Conservation (phyloP, 2,888 invertebrate species). For the Phytoseiulus persimilis region DNA sequence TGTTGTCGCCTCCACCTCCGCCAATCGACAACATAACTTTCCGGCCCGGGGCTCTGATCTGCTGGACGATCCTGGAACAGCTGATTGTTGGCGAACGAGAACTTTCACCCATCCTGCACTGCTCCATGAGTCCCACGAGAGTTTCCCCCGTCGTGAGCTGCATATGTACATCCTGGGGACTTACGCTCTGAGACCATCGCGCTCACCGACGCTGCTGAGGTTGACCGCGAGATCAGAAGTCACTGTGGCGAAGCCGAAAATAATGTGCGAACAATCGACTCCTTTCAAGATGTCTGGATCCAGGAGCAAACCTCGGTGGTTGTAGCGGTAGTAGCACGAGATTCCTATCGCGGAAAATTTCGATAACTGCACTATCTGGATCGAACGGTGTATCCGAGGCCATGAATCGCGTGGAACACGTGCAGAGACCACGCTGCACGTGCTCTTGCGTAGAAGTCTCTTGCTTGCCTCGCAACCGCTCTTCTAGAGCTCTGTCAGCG, state of each 20-base stretch:
- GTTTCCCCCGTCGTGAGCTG: too few species aligned
- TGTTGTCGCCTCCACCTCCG: background rate
- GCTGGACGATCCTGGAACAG: background rate
- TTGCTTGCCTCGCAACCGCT: too few species aligned
- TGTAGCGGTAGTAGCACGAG: slow-evolving; percentile 11
- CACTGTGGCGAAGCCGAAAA: background rate
- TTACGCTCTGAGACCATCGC: background rate
- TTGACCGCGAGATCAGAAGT: background rate
- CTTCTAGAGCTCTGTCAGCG: too few species aligned
- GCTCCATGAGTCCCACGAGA: too few species aligned
- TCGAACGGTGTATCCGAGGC: too few species aligned
- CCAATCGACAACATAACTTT: slow-evolving; percentile 26
- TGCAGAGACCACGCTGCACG: too few species aligned
- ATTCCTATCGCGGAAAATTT: background rate
- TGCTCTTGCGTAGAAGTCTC: too few species aligned
- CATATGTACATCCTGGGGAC: too few species aligned
- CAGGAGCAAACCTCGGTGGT: background rate
- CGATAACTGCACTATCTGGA: too few species aligned
- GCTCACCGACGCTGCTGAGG: background rate
- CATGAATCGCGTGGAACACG: too few species aligned
- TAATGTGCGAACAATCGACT: background rate
- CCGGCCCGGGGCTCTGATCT: background rate
- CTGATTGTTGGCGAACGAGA: background rate
- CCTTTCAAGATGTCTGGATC: too few species aligned
- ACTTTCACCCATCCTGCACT: too few species aligned